Evolutionary conservation across 1,140 invertebrate species (phyloP), one percentile per base, ranked within the genome.

Genomic region (Calycopis cecrops): DNA sequence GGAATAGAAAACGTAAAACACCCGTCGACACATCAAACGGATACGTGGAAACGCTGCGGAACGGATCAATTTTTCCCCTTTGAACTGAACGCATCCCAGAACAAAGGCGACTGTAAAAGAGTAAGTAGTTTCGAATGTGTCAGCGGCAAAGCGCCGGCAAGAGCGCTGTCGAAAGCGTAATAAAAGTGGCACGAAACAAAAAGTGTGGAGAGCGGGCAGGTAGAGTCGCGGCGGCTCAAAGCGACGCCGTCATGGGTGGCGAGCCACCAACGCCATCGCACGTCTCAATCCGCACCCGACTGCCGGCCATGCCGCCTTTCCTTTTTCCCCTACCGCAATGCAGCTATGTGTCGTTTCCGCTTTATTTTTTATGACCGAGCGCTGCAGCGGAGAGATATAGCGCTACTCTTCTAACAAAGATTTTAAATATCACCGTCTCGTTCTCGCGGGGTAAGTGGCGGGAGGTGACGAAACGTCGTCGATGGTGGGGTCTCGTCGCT

Each of bases 181-280:
- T 85, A 85, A 86, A 83, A 83, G 79, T 82, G 75, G 75, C 70
- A 71, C 69, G 64, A 68, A 80, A 79, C 77, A 83, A 83, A 85
- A 85, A 83, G 71, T 67, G 67, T 63, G 63, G 21, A 28, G 59
- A 59, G 67, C 69, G 75, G 64, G 73, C 79, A 79, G 76, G 73
- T 73, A 82, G 73, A 73, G 75, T 88, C 88, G 88, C 90, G 90
- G 89, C 89, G 83, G 85, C 88, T 90, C 90, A 90, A 90, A 91
- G 91, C 89, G 88, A 65, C 81, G 87, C 89, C 90, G 89, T 90
- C 90, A 91, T 91, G 91, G 90, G 90, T 91, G 90, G 90, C 90
- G 88, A 88, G 89, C 90, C 73, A 79, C 74, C 81, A 76, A 79
- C 83, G 81, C 79, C 85, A 83, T 82, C 75, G 71, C 79, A 81